phyloP scores from a whole-genome alignment of 2,113 vertebrate genomes.

The Marmota flaviventris region DNA sequence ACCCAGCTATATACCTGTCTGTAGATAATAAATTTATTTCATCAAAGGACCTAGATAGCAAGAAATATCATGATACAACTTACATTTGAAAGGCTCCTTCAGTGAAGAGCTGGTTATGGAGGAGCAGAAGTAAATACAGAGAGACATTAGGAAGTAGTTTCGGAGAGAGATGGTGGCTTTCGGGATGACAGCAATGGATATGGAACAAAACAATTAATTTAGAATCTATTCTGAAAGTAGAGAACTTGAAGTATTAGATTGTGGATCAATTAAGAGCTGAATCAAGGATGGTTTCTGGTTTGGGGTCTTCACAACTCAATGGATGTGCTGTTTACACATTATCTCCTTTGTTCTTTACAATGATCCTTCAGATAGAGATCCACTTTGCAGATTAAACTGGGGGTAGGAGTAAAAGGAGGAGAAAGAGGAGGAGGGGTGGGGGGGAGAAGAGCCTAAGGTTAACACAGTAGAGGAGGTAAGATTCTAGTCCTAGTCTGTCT shows the following conservation, averaged over 20 bases:
- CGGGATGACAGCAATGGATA: background rate
- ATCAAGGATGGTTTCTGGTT: background rate
- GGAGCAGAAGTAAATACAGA: background rate
- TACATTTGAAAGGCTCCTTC: background rate
- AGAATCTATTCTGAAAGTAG: background rate
- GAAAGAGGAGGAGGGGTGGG: no score
- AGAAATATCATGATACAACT: background rate
- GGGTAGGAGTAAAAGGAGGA: background rate
- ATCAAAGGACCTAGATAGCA: background rate
- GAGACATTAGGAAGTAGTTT: background rate
- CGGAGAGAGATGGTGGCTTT: background rate
- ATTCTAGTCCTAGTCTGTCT: background rate
- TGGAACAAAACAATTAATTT: background rate
- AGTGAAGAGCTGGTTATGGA: background rate
- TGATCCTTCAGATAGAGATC: background rate
- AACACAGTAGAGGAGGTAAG: background rate
- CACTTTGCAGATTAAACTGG: background rate
- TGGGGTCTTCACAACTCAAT: background rate
- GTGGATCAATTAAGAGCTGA: background rate
- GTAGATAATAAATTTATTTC: background rate
- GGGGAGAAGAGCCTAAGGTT: background rate
- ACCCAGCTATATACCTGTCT: no score
- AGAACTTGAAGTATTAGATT: background rate
- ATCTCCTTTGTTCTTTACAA: background rate
- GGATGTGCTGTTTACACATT: background rate